phyloP scores from a whole-genome alignment of 2,113 vertebrate species.

The Lasiurus borealis region DNA sequence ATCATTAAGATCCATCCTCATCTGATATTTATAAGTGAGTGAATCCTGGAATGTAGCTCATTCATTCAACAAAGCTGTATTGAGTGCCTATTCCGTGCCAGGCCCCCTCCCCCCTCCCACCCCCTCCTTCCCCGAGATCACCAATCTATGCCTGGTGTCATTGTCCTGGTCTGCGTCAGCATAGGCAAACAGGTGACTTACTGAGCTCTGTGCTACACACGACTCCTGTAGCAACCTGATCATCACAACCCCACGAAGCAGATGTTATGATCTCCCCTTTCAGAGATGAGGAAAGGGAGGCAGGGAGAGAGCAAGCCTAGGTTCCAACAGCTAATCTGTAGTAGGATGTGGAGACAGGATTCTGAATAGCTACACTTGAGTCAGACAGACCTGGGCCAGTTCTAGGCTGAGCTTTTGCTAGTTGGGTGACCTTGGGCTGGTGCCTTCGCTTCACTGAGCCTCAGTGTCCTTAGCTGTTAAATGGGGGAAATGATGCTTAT shows the following conservation, averaged over 20 bases:
- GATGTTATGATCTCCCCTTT: background rate
- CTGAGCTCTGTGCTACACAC: background rate
- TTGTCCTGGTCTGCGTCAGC: slow-evolving; percentile 3
- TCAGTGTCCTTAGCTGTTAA: background rate
- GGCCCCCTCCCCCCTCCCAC: slow-evolving; percentile 54
- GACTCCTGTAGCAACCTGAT: background rate
- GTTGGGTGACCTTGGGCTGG: background rate
- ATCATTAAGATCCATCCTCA: slow-evolving; percentile 25
- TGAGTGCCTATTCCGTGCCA: background rate
- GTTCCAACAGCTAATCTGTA: background rate
- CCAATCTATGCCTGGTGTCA: background rate
- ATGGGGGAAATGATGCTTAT: background rate
- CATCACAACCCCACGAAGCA: background rate
- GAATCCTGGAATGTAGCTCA: slow-evolving; percentile 39
- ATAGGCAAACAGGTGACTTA: background rate
- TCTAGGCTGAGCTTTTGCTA: background rate
- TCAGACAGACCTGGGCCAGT: background rate
- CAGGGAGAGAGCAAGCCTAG: background rate
- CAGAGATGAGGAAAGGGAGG: background rate
- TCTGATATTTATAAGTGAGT: slow-evolving; percentile 69
- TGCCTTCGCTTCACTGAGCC: background rate
- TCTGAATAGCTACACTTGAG: background rate
- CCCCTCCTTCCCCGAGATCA: slow-evolving; percentile 13
- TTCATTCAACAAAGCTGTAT: slow-evolving; percentile 63
- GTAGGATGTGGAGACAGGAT: too few species aligned